phyloP scores from a whole-genome alignment of 1,140 invertebrate genomes.

The Spodoptera litura region DNA sequence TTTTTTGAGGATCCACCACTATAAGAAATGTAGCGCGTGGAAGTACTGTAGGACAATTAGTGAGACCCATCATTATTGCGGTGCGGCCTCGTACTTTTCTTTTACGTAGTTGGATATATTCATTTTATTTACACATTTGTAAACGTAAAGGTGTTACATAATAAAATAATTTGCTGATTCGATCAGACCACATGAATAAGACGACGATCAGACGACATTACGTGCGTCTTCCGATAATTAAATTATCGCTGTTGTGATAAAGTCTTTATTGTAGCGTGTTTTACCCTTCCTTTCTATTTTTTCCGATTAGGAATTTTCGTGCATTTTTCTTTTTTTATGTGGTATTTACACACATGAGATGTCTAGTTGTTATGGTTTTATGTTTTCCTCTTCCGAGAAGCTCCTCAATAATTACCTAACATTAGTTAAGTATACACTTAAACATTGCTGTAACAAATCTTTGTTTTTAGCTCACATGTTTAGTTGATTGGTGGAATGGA shows the following conservation, averaged over 20 bases:
- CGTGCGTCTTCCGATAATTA: slow-evolving; percentile 38
- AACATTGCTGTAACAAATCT: too few relatives aligned
- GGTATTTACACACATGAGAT: background rate
- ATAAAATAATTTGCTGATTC: slow-evolving; percentile 16
- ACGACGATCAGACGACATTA: slow-evolving; percentile 13
- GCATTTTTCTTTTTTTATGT: background rate
- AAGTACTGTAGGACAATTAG: too few relatives aligned
- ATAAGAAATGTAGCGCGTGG: background rate
- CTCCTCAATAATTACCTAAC: too few relatives aligned
- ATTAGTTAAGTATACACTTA: too few relatives aligned
- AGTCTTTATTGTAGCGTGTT: background rate
- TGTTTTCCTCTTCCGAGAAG: background rate
- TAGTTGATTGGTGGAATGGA: too few relatives aligned
- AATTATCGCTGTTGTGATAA: slow-evolving; percentile 42
- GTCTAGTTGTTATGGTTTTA: too few relatives aligned
- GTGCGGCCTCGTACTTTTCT: background rate
- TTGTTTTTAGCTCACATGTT: too few relatives aligned
- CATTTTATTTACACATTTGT: background rate
- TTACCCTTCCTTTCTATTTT: slow-evolving; percentile 4
- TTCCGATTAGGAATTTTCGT: background rate
- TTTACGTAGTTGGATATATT: background rate
- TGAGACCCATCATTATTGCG: background rate
- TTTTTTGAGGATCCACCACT: background rate
- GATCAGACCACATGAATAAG: slow-evolving; percentile 27
- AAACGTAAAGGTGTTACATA: slow-evolving; percentile 7